Evolutionary conservation across 2,797 vertebrate species (phyloP).

Genomic region (Sebastes oblongus): DNA sequence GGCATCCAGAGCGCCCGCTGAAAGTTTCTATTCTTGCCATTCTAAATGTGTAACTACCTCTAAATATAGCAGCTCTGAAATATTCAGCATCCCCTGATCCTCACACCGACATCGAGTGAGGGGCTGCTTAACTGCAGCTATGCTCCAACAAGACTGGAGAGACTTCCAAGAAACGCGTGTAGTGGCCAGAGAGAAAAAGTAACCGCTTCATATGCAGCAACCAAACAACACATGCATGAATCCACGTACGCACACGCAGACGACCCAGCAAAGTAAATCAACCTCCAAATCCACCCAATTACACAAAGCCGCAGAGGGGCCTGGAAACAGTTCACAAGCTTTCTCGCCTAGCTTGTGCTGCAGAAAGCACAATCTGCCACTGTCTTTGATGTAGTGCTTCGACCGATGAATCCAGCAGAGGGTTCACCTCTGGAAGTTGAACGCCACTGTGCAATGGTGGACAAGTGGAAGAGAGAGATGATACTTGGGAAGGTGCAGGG

Average conservation of each 20-base stretch:
- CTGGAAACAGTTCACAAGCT: constrained; percentile 45
- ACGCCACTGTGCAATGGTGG: constrained; percentile 13
- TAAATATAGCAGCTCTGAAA: constrained; percentile 86
- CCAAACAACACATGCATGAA: constrained; percentile 45
- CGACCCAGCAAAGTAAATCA: constrained; percentile 29
- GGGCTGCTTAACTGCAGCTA: constrained; percentile 68
- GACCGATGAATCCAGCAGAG: constrained; percentile 22
- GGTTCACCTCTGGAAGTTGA: constrained; percentile 23
- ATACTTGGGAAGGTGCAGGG: constrained; percentile 10
- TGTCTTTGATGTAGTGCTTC: constrained; percentile 23
- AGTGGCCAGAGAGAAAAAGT: constrained; percentile 41
- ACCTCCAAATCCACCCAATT: constrained; percentile 49
- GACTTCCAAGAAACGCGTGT: constrained; percentile 73
- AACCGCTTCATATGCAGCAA: constrained; percentile 36
- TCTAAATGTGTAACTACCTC: constrained; percentile 83
- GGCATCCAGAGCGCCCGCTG: constrained; percentile 69
- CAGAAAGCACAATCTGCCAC: constrained; percentile 41
- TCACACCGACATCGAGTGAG: constrained; percentile 69
- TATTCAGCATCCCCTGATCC: constrained; percentile 84
- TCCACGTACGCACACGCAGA: background rate
- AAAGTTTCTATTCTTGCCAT: constrained; percentile 83
- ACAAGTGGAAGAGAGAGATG: constrained; percentile 16
- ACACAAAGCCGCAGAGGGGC: constrained; percentile 39
- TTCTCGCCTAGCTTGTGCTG: constrained; percentile 13
- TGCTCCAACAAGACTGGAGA: constrained; percentile 53